A percentile compares a stretch with the other conserved stretches of the same genome.
phyloP scores from a whole-genome alignment of 53 echinoderm and acorn worm genomes.

The Luidia sarsii region DNA sequence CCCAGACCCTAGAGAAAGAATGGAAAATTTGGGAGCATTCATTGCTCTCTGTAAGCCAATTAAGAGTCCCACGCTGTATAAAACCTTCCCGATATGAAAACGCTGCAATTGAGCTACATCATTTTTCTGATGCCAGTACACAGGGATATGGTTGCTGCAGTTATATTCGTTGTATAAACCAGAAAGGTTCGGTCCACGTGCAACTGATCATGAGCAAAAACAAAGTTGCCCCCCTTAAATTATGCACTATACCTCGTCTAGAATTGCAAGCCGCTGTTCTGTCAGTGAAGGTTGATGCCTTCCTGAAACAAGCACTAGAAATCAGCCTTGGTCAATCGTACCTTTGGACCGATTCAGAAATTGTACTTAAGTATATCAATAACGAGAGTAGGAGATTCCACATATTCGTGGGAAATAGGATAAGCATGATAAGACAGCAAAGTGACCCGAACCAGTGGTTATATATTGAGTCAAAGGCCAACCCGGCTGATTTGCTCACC shows the following conservation, averaged over 20 bases:
- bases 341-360: slow-evolving; percentile 57
- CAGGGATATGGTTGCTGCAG: slow-evolving; percentile 56
- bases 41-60: background rate
- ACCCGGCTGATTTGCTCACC: background rate
- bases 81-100: slow-evolving; percentile 50
- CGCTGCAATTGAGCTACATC: slow-evolving; percentile 26
- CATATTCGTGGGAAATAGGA: slow-evolving; percentile 4
- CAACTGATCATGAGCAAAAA: slow-evolving; percentile 43
- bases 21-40: slow-evolving; percentile 29
- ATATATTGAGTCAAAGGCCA: background rate
- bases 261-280: slow-evolving; percentile 61
- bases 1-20: background rate
- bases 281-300: slow-evolving; percentile 27
- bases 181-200: slow-evolving; percentile 19
- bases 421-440: background rate
- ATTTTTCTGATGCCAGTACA: slow-evolving; percentile 64
- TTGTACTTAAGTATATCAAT: slow-evolving; percentile 47
- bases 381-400: slow-evolving; percentile 25
- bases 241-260: slow-evolving; percentile 53
- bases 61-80: slow-evolving; percentile 42
- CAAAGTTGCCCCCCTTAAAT: slow-evolving; percentile 53
- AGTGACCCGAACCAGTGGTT: background rate
- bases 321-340: background rate
- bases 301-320: slow-evolving; percentile 41
- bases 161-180: slow-evolving; percentile 48